Conservation (phyloP, 2,113 vertebrate genomes). For the Corythaeola cristata region DNA sequence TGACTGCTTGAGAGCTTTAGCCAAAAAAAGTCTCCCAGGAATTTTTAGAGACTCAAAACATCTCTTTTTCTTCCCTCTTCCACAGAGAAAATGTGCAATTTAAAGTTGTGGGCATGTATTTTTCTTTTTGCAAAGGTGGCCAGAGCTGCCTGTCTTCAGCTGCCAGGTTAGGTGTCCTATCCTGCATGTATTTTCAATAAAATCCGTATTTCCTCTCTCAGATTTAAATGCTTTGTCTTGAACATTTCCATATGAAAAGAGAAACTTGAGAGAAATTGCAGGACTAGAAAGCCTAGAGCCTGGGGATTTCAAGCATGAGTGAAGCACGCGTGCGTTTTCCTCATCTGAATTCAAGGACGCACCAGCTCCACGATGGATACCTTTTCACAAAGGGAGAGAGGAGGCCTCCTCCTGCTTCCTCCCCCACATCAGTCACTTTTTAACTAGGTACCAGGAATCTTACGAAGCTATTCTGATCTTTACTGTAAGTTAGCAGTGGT, state of each 20-base stretch:
- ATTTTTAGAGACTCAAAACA: background rate
- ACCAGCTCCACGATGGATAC: background rate
- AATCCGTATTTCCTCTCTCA: background rate
- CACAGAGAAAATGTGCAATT: background rate
- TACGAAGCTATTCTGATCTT: background rate
- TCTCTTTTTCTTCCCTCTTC: background rate
- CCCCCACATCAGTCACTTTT: background rate
- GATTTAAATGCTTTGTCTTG: background rate
- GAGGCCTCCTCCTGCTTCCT: background rate
- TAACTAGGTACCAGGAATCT: background rate
- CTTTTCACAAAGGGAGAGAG: background rate
- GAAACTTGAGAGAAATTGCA: background rate
- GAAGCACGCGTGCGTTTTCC: background rate
- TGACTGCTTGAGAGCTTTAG: background rate
- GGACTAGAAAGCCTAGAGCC: background rate
- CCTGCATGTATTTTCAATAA: background rate
- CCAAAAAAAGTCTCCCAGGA: background rate
- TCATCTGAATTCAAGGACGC: background rate
- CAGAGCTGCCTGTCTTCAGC: background rate
- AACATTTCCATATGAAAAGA: conserved; percentile 43
- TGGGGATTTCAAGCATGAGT: background rate
- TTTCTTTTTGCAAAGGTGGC: background rate
- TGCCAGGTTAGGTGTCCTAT: background rate
- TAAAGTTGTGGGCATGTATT: background rate
- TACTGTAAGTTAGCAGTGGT: background rate